These are phyloP conservation scores for Drosophila simulans DNA, from an alignment of 1,140 invertebrate species.

Conservation along the genomic window DNA sequence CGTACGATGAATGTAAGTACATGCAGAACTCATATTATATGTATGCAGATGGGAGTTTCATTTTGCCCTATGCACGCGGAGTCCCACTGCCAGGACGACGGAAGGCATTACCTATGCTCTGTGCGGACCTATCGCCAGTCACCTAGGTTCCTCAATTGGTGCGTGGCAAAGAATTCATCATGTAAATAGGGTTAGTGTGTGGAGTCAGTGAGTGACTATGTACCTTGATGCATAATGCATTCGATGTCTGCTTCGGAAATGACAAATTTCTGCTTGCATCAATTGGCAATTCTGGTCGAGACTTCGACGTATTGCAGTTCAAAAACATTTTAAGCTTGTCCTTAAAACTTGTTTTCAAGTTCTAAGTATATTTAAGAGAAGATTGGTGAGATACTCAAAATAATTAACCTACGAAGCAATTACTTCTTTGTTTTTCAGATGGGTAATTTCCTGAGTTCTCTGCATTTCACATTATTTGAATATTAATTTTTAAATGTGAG, in stretches of 20 bases:
- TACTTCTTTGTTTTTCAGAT: no score
- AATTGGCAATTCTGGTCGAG: conserved; percentile 10
- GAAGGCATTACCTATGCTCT: conserved; percentile 31
- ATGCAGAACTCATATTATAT: conserved; percentile 28
- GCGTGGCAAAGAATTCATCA: conserved; percentile 48
- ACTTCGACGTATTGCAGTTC: background rate
- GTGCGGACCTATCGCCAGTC: conserved; percentile 17
- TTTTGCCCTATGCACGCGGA: conserved; percentile 29
- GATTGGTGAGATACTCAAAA: no score
- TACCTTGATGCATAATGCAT: conserved; percentile 29
- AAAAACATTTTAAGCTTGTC: background rate
- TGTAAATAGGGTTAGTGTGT: conserved; percentile 53
- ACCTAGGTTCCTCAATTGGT: conserved; percentile 28
- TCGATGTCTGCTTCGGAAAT: conserved; percentile 34
- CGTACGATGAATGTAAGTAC: conserved; percentile 40
- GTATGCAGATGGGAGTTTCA: conserved; percentile 45
- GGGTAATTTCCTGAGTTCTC: no score
- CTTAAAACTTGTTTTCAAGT: no score
- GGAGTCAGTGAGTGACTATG: conserved; percentile 18
- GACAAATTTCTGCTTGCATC: conserved; percentile 29
- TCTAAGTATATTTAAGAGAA: no score
- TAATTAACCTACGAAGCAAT: no score
- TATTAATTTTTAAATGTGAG: background rate
- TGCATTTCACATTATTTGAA: background rate
- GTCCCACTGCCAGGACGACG: background rate